Evolutionary conservation across 2,888 invertebrate species (phyloP), one percentile per base, ranked within the genome.

Genomic region (Xylota sylvarum): DNA sequence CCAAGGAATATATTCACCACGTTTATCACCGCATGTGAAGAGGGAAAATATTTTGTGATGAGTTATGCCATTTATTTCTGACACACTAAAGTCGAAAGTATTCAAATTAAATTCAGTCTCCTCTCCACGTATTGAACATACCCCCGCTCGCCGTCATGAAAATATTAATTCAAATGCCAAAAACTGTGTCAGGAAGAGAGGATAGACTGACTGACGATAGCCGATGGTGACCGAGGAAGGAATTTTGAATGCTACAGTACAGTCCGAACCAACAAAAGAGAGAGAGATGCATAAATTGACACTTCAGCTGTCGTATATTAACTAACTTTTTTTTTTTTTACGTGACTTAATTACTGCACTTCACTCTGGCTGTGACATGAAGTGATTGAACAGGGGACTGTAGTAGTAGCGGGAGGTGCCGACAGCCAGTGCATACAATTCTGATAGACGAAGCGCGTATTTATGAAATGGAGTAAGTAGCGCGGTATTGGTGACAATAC

Each of bases 241-340:
- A n/a, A 55, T 46, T 74, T 67, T 60, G 14, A 65, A 67, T 74
- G 58, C 50, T 30, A 17, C 10, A 56, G 10, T 14, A n/a, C 50
- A 58, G 23, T 35, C 56, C 7, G 60, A 55, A 48, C 32, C 32
- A 60, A 48, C 80, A 58, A 40, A 56, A 23, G 27, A 43, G n/a
- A 35, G 32, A 65, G 56, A 65, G 78, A 64, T 48, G 64, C 52
- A 52, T 60, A 76, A 76, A 81, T 60, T 65, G 64, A 76, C 80
- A 85, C 81, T 80, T 85, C 62, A 85, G 56, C 69, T 85, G 76
- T 85, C 70, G 65, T 64, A 55, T 46, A 64, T 65, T 46, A 37
- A 65, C 73, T 55, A 55, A n/a, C 12, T n/a, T 32, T 32, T 19
- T 17, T 32, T 65, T 76, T 46, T 81, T 3, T 23, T 76, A 56